Evolutionary conservation across 2,888 invertebrate genomes (phyloP).

Genomic region (Agrochola circellaris): DNA sequence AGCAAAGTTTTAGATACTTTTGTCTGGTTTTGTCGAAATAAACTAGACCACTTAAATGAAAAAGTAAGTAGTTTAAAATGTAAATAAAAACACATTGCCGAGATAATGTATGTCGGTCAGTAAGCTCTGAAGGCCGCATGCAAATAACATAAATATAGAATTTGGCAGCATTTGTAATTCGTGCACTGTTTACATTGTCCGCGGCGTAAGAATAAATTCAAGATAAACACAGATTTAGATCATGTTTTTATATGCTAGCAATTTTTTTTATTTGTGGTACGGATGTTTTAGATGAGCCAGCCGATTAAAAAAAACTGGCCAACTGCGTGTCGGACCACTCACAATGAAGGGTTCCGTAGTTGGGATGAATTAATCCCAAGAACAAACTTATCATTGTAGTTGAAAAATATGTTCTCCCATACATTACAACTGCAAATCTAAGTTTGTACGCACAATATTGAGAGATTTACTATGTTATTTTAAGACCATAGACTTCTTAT

Average conservation of each 20-base stretch:
- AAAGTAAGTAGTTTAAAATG: not conserved
- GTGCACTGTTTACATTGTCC: conserved; percentile 21
- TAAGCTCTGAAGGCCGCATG: conserved; percentile 17
- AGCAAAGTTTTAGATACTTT: not conserved
- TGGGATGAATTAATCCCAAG: too few relatives aligned
- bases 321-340: too few relatives aligned
- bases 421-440: too few relatives aligned
- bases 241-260: not conserved
- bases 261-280: too few relatives aligned
- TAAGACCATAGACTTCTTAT: too few relatives aligned
- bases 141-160: conserved; percentile 48
- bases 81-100: conserved; percentile 20
- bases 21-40: not conserved
- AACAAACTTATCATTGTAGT: too few relatives aligned
- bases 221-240: not conserved
- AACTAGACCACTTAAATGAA: not conserved
- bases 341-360: too few relatives aligned
- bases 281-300: too few relatives aligned
- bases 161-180: conserved; percentile 35
- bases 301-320: too few relatives aligned
- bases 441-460: too few relatives aligned
- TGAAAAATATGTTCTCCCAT: too few relatives aligned
- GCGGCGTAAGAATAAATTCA: not conserved
- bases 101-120: conserved; percentile 30
- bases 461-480: too few relatives aligned